Base-by-base conservation (phyloP, 2,888 invertebrate species). In the Lacanobia wlatinum region DNA sequence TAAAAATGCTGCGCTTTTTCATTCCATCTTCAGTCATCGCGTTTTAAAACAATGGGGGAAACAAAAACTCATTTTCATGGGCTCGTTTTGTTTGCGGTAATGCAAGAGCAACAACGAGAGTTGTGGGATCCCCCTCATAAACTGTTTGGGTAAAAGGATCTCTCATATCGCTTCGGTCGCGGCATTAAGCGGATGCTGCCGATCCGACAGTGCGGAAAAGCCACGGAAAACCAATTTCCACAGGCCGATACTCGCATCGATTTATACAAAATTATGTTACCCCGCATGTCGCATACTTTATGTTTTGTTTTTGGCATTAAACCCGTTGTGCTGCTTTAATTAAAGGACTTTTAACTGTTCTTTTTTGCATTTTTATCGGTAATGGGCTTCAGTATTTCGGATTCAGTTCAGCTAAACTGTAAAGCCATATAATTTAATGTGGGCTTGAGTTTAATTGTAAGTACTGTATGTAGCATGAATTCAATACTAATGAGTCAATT, bases 91-190 rank as follows among this genome's bases (percentile, higher is more conserved):
- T 92, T 91, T 88, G 86, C 81, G 87, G 89, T 92, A 92, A 94
- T 92, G 90, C 87, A 91, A 93, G 88, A 93, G 92, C 87, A 93
- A 92, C 92, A 92, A 88, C 85, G 88, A 82, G 88, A 84, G 89
- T 90, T 80, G 84, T 71, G 87, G 86, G 86, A 82, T 87, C 91
- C 91, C 91, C 92, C 89, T 90, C 89, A 87, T 90, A 92, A 92
- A 92, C 89, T 88, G 87, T 91, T 90, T 88, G 87, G 86, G 84
- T 88, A 87, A 89, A 88, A 83, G 83, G 86, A 89, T 87, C 87
- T 89, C 89, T 89, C 87, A 88, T 90, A 91, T 89, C 87, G 84
- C 84, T 84, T 85, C 84, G 85, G 88, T 89, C 89, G 83, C 87
- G 75, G 85, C 87, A 90, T 90, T 90, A 91, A 87, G 85, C 88